phyloP scores from a whole-genome alignment of 2,113 vertebrate species.

The Pluvialis apricaria region DNA sequence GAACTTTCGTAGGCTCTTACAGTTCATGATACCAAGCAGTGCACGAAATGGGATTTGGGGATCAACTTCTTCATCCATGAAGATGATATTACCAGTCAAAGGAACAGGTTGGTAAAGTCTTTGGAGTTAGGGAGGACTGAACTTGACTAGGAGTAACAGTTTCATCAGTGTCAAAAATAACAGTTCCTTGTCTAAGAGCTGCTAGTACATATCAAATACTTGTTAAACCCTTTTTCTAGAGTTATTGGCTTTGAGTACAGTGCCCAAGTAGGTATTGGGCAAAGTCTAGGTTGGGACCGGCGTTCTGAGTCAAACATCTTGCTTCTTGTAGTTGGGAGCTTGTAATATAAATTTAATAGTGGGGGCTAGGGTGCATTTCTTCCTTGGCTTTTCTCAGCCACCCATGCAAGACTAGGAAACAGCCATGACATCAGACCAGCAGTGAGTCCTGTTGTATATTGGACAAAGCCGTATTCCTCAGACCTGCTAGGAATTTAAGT shows the following conservation, averaged over 20 bases:
- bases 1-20: slow-evolving; percentile 81
- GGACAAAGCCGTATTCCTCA: not conserved
- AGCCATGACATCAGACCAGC: not conserved
- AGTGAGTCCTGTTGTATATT: not conserved
- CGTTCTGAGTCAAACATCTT: not conserved
- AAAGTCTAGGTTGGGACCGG: not conserved
- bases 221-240: not conserved
- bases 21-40: slow-evolving; percentile 88
- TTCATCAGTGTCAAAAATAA: not conserved
- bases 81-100: slow-evolving; percentile 85
- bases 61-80: slow-evolving; percentile 94
- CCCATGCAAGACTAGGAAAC: not conserved
- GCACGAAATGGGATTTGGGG: slow-evolving; percentile 88
- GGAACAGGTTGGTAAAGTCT: slow-evolving; percentile 80
- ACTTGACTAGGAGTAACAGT: not conserved
- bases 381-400: not conserved
- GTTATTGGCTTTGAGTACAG: not conserved
- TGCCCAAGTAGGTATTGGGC: not conserved
- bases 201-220: not conserved
- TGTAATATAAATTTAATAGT: not conserved
- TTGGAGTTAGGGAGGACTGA: not conserved
- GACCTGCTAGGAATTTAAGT: not conserved
- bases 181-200: not conserved
- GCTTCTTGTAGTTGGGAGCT: not conserved
- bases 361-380: not conserved